phyloP scores from a whole-genome alignment of 1,140 invertebrate genomes.

The Heliconius himera region DNA sequence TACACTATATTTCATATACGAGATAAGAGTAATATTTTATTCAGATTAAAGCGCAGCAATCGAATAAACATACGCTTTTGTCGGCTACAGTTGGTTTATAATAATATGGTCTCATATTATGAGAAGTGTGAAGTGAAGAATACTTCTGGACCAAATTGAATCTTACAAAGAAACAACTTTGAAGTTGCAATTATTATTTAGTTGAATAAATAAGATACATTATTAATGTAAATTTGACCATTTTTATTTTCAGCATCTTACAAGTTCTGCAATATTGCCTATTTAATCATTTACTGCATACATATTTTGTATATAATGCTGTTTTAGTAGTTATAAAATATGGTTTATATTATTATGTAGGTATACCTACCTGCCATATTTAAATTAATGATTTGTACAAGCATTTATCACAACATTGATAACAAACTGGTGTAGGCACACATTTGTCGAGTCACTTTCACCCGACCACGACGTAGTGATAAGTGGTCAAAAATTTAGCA shows the following conservation, averaged over 20 bases:
- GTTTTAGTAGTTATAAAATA: neutral
- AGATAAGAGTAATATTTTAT: neutral
- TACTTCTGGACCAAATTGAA: neutral
- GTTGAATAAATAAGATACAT: neutral
- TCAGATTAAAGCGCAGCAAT: neutral
- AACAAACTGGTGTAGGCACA: constrained; percentile 43
- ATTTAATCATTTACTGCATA: neutral
- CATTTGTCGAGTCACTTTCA: constrained; percentile 59
- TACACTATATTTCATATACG: neutral
- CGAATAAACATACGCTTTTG: neutral
- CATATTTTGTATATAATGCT: neutral
- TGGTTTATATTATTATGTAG: neutral
- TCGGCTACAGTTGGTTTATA: too few relatives aligned
- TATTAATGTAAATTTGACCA: neutral
- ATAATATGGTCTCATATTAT: too few relatives aligned
- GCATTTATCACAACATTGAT: constrained; percentile 47
- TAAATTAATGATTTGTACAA: constrained; percentile 1
- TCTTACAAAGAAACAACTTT: neutral
- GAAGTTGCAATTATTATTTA: neutral
- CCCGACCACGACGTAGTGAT: constrained; percentile 53
- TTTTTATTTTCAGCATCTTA: neutral
- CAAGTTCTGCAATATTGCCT: neutral
- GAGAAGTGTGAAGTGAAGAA: too few relatives aligned
- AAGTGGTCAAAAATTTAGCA: constrained; percentile 60
- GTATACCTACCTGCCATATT: too few relatives aligned